Evolutionary conservation across 2,797 vertebrate species (phyloP).

Genomic region (Tarsius wallacei): DNA sequence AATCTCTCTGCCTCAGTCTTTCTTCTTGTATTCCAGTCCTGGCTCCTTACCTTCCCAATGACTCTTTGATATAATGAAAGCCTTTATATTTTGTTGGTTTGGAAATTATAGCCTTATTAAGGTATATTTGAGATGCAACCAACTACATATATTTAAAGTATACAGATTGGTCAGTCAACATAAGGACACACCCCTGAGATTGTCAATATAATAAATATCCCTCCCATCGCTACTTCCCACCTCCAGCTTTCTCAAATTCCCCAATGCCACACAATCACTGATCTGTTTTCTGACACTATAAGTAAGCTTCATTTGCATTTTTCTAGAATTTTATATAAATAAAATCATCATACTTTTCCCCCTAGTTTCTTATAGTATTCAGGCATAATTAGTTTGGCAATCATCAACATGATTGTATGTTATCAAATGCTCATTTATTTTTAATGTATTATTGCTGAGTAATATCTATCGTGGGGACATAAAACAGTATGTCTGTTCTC

Average conservation of each 20-base stretch:
- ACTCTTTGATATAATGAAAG: background rate
- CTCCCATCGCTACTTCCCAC: background rate
- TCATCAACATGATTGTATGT: background rate
- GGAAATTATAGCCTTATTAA: background rate
- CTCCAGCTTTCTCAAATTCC: background rate
- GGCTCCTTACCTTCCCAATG: background rate
- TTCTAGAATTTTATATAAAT: background rate
- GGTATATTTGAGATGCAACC: background rate
- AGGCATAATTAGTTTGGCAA: background rate
- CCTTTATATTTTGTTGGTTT: background rate
- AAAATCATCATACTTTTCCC: background rate
- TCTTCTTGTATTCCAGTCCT: background rate
- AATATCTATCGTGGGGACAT: background rate
- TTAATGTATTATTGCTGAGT: background rate
- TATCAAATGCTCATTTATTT: background rate
- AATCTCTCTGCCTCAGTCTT: no score
- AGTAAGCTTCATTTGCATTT: background rate
- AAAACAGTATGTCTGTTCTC: background rate
- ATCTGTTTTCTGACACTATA: background rate
- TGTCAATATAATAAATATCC: background rate
- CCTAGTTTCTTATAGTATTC: background rate
- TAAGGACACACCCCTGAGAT: background rate
- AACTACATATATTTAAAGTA: background rate
- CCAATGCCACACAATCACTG: background rate
- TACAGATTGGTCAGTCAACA: background rate